Evolutionary conservation across 2,797 vertebrate species (phyloP).

Genomic region (Ciconia nigra): DNA sequence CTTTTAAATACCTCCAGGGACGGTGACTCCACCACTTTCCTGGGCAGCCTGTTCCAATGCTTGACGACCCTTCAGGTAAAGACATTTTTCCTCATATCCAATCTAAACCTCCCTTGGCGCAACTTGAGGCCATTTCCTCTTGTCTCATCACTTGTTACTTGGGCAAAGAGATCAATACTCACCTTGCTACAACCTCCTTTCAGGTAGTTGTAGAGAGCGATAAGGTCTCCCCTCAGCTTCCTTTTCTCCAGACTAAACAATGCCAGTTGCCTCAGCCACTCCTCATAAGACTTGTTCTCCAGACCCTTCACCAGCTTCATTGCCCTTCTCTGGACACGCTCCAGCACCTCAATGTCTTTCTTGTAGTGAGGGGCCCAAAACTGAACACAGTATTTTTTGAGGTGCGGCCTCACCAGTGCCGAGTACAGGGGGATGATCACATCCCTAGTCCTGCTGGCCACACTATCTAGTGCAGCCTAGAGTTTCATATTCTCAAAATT

Average conservation of each 20-base stretch:
- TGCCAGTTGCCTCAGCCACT: not conserved
- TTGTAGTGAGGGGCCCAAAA: not conserved
- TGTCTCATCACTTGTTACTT: too few relatives aligned
- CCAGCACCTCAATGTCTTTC: not conserved
- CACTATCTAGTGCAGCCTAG: not conserved
- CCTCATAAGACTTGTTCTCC: not conserved
- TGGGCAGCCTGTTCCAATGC: not conserved
- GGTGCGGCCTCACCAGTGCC: not conserved
- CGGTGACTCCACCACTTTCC: fast-evolving
- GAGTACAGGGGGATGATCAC: fast-evolving
- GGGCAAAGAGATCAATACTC: too few relatives aligned
- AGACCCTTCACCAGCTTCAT: not conserved
- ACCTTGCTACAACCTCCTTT: too few relatives aligned
- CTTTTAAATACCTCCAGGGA: not conserved
- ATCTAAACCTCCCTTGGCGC: too few relatives aligned
- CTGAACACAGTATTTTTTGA: fast-evolving
- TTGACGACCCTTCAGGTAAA: not conserved
- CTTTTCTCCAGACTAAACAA: not conserved
- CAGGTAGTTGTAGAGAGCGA: too few relatives aligned
- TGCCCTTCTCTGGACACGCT: not conserved
- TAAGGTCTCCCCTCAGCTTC: too few relatives aligned
- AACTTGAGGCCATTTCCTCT: too few relatives aligned
- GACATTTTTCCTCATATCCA: not conserved
- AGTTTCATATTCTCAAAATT: not conserved
- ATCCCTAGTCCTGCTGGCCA: not conserved